Percentiles rank a stretch among this genome's conserved stretches.
Conservation (phyloP, 2,113 vertebrate genomes). For the Condylura cristata region DNA sequence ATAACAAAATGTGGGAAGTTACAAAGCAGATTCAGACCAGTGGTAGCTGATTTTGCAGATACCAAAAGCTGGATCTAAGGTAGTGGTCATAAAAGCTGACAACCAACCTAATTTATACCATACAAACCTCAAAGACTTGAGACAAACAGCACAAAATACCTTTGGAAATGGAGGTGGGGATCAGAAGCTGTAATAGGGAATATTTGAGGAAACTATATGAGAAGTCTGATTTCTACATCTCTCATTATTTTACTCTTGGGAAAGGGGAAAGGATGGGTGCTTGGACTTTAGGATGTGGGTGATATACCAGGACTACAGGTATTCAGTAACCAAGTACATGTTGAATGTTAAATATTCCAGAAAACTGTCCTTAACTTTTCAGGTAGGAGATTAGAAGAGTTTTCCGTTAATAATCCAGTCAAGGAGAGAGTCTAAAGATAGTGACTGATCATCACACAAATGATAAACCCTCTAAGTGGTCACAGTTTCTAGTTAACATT, state of each 20-base stretch:
- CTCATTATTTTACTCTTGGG: background rate
- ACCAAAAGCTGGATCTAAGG: background rate
- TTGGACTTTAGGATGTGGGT: background rate
- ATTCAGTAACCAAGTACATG: background rate
- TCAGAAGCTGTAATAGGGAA: background rate
- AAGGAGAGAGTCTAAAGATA: background rate
- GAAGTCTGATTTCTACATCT: background rate
- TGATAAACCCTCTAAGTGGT: background rate
- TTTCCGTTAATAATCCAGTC: background rate
- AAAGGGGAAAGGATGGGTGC: background rate
- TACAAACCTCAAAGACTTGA: background rate
- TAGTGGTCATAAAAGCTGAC: background rate
- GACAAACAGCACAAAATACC: background rate
- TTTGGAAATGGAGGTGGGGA: background rate
- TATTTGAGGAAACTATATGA: background rate
- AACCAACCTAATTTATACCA: slow-evolving; percentile 12
- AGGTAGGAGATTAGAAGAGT: background rate
- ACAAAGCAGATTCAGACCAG: background rate
- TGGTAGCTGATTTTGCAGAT: background rate
- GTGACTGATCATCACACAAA: background rate
- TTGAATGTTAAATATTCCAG: background rate
- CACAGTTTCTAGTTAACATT: background rate
- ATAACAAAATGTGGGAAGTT: background rate
- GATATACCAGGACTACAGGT: background rate
- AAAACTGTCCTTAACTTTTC: background rate